phyloP scores from a whole-genome alignment of 1,140 invertebrate genomes.

The Drosophila bipectinata region DNA sequence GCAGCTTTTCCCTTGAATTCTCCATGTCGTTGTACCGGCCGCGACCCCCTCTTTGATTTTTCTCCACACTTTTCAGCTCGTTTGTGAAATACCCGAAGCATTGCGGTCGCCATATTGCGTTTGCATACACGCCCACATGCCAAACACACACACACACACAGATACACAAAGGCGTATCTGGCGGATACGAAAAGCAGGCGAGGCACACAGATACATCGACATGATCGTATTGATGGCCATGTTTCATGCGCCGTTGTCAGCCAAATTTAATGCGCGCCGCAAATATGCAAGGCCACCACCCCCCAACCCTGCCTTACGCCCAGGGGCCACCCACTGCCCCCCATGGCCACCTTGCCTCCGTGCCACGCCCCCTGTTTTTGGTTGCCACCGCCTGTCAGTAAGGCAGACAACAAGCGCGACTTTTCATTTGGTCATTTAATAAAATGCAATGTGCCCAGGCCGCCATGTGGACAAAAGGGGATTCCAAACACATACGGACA shows the following conservation, averaged over 20 bases:
- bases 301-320: not conserved
- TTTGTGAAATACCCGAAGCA: conserved; percentile 68
- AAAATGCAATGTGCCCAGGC: conserved; percentile 67
- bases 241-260: conserved; percentile 79
- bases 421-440: conserved; percentile 81
- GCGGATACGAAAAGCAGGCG: conserved; percentile 9
- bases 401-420: conserved; percentile 72
- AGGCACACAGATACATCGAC: conserved; percentile 51
- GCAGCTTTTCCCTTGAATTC: too few relatives aligned
- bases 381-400: conserved; percentile 20
- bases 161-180: conserved; percentile 8
- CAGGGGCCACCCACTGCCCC: not conserved
- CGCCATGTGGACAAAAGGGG: conserved; percentile 19
- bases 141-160: conserved; percentile 61
- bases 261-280: conserved; percentile 80
- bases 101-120: conserved; percentile 83
- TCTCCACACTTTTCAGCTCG: conserved; percentile 27
- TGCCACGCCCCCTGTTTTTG: not conserved
- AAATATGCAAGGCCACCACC: conserved; percentile 66
- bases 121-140: conserved; percentile 79
- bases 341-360: not conserved
- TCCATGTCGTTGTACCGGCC: too few relatives aligned
- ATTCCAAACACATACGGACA: conserved; percentile 1
- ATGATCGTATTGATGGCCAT: conserved; percentile 76
- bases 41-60: conserved; percentile 13